A percentile compares a stretch with the other conserved stretches of the same genome.
These are phyloP conservation scores for Callospermophilus lateralis DNA, from an alignment of 2,113 vertebrate species.

Conservation along the genomic window DNA sequence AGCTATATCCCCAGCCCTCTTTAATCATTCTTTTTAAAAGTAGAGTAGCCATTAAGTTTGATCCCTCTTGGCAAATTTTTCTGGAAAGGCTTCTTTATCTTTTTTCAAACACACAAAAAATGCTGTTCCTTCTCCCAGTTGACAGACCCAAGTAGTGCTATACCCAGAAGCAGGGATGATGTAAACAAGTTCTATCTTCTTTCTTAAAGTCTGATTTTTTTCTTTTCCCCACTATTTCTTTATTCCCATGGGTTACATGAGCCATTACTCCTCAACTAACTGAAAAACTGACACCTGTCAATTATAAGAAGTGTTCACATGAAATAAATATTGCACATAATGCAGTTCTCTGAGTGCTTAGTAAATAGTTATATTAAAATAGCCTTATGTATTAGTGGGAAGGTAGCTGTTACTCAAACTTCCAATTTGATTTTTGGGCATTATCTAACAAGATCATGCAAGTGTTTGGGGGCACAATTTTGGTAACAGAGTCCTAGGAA, in stretches of 20 bases:
- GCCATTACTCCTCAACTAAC: neutral
- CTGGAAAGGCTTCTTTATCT: neutral
- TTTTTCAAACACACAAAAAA: neutral
- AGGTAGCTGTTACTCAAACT: constrained; percentile 11
- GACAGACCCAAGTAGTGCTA: neutral
- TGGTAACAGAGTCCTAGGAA: neutral
- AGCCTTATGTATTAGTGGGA: neutral
- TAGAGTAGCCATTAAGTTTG: constrained; percentile 21
- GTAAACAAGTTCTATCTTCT: neutral
- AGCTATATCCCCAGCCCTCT: too few species aligned
- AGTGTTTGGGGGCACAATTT: neutral
- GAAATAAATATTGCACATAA: neutral
- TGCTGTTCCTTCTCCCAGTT: neutral
- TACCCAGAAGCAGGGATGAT: neutral
- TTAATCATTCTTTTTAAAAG: neutral
- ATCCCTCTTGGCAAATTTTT: constrained; percentile 13
- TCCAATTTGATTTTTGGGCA: neutral
- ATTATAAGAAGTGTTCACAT: neutral
- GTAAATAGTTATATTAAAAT: neutral
- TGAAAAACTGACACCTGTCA: neutral
- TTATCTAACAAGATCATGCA: neutral
- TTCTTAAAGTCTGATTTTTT: constrained; percentile 32
- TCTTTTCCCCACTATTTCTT: constrained; percentile 34
- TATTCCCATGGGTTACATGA: neutral
- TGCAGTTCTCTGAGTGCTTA: neutral